phyloP scores from a whole-genome alignment of 2,888 invertebrate genomes.

The Apamea anceps region DNA sequence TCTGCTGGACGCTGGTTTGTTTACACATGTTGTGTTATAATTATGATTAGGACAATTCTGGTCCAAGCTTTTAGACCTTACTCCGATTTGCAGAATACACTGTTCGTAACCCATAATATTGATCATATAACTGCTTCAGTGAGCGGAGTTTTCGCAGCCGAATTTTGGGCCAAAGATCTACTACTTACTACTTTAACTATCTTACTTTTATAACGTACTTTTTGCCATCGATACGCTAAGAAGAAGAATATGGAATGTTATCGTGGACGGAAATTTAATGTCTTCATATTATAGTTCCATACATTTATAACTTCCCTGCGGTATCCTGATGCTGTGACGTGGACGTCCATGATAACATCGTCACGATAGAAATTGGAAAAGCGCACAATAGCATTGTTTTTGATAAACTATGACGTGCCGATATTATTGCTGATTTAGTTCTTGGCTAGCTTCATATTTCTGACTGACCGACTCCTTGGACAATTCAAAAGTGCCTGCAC shows the following conservation, averaged over 20 bases:
- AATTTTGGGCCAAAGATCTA: not conserved
- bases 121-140: not conserved
- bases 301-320: not conserved
- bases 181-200: too few relatives aligned
- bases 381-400: not conserved
- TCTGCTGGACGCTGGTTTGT: conserved; percentile 8
- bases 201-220: not conserved
- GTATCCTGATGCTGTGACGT: not conserved
- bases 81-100: not conserved
- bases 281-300: not conserved
- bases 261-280: not conserved
- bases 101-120: not conserved
- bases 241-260: not conserved
- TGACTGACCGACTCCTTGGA: not conserved
- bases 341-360: not conserved
- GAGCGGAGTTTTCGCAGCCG: not conserved
- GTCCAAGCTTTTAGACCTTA: not conserved
- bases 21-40: conserved; percentile 3
- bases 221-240: not conserved
- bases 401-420: not conserved
- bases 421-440: not conserved
- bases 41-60: not conserved
- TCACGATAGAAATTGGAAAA: not conserved
- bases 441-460: not conserved
- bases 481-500: not conserved